Conservation (phyloP, 2,888 invertebrate genomes). For the Glomeris marginata region DNA sequence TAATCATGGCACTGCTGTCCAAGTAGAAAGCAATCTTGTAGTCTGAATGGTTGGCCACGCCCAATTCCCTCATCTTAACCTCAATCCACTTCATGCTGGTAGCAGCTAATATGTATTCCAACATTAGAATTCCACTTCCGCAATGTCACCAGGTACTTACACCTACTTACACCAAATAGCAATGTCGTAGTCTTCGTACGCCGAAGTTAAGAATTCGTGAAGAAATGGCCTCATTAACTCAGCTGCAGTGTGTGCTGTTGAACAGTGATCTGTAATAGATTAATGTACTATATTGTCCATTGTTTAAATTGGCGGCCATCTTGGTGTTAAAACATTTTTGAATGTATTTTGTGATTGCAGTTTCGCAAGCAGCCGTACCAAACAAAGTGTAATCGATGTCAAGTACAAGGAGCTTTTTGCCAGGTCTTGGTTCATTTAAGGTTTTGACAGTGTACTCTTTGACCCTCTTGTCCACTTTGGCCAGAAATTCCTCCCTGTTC, state of each 20-base stretch:
- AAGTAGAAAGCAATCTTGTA: constrained; percentile 88
- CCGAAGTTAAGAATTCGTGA: constrained; percentile 79
- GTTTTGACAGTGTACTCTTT: constrained; percentile 67
- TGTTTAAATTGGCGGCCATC: too few relatives aligned
- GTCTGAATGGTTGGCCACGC: constrained; percentile 61
- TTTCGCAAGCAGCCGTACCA: too few relatives aligned
- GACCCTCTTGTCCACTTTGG: constrained; percentile 58
- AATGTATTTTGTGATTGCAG: too few relatives aligned
- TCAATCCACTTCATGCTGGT: constrained; percentile 98
- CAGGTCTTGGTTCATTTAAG: constrained; percentile 62
- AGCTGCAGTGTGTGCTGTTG: constrained; percentile 69
- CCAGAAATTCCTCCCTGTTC: constrained; percentile 42
- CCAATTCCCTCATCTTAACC: constrained; percentile 86
- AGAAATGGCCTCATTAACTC: constrained; percentile 90
- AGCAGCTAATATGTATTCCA: constrained; percentile 41
- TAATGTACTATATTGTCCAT: too few relatives aligned
- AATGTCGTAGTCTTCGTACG: constrained; percentile 83
- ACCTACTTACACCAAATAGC: constrained; percentile 74
- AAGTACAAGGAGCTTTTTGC: constrained; percentile 77
- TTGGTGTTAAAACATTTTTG: too few relatives aligned
- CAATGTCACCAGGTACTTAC: too few relatives aligned
- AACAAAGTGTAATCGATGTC: constrained; percentile 96
- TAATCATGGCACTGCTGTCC: constrained; percentile 88
- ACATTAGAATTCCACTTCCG: too few relatives aligned
- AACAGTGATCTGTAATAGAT: constrained; percentile 56